Percentiles rank a stretch among this genome's conserved stretches.
Evolutionary conservation across 2,797 vertebrate species (phyloP).

Genomic region (Crypturellus tataupa): DNA sequence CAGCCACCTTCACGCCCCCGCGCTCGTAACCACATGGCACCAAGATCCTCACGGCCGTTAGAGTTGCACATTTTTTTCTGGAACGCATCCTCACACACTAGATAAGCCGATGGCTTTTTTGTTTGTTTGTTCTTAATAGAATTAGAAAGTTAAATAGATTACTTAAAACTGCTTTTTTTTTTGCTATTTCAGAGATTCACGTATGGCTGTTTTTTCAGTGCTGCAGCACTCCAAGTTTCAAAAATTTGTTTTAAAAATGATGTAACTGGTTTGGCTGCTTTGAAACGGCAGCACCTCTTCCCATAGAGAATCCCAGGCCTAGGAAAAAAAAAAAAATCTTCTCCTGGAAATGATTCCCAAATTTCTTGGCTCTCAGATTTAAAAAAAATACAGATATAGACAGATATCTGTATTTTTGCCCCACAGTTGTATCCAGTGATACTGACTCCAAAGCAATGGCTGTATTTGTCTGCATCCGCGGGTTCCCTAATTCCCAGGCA

Average conservation of each 20-base stretch:
- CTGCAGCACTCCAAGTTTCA: not conserved
- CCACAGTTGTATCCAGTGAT: not conserved
- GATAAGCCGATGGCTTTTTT: not conserved
- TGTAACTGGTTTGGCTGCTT: not conserved
- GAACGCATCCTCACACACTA: not conserved
- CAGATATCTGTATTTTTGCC: not conserved
- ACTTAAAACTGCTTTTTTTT: not conserved
- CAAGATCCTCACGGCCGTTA: not conserved
- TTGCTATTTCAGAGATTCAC: not conserved
- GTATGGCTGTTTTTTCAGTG: not conserved
- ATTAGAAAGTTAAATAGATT: not conserved
- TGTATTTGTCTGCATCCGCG: not conserved
- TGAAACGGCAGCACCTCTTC: not conserved
- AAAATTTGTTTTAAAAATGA: rapidly evolving
- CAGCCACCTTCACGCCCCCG: not conserved
- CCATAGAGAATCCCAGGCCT: not conserved
- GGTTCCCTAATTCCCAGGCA: not conserved
- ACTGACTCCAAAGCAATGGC: not conserved
- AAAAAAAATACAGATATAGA: not conserved
- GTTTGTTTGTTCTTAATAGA: not conserved
- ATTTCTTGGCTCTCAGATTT: not conserved
- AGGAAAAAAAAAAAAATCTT: not conserved
- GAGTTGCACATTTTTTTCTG: not conserved
- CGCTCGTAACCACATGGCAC: not conserved
- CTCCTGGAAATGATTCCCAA: not conserved